Evolutionary conservation across 2,113 vertebrate species (phyloP), one percentile per base, ranked within the genome.

Genomic region (Mobula birostris): DNA sequence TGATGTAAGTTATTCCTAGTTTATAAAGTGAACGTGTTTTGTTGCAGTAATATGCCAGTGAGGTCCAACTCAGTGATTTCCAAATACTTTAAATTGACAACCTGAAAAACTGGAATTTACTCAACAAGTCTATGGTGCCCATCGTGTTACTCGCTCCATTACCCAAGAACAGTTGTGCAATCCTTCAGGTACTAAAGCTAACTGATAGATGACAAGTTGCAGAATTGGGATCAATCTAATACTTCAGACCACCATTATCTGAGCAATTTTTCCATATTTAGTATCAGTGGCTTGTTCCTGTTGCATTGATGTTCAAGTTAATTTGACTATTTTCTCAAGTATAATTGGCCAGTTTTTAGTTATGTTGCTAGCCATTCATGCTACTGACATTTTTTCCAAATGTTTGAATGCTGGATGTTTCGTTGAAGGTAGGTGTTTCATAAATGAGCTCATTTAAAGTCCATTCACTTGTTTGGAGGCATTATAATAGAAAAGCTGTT

Each of bases 381-480:
- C 68, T 72, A 40, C 32, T 72, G 66, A 66, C 17, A 93, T 36
- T 70, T 93, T 93, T 68, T 36, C 72, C 63, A 74, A 74, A 93
- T 70, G 36, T 24, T 74, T 93, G 66, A 93, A 68, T 93, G 90
- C 90, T 93, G 90, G 68, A 93, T 48, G 87, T 74, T 27, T 48
- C 90, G 17, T 93, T 93, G 72, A 93, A 93, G 90, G 90, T 93
- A 93, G 90, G 90, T 93, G 90, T 93, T 91, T 74, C 90, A 72
- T 72, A 93, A 40, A 72, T 92, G 90, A 93, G 17, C 90, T 48
- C 36, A 40, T 93, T 93, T 48, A 93, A 72, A 93, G 21, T 93
- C 90, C 2, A 93, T 40, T 74, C 72, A 74, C 19, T 48, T 92
- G 9, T 88, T 90, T 74, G 36, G 63, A 93, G 90, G 68, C 90